Evolutionary conservation across 2,797 vertebrate species (phyloP).

Genomic region (Notolabrus celidotus): DNA sequence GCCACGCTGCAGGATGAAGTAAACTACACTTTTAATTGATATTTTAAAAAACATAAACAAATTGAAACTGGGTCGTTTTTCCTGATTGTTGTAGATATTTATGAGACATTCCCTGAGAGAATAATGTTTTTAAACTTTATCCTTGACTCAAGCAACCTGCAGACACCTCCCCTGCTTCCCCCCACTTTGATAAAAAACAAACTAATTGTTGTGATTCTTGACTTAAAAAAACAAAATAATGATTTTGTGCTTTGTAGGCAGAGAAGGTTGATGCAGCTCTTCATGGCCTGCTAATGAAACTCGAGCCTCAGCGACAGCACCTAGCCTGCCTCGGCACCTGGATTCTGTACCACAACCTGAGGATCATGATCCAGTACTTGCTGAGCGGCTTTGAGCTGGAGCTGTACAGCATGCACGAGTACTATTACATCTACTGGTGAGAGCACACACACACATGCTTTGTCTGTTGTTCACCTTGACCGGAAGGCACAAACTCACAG

Average conservation of each 20-base stretch:
- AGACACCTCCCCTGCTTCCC: too few species aligned
- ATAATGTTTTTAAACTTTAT: too few species aligned
- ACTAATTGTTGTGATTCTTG: not conserved
- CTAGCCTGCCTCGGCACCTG: slow-evolving; percentile 97
- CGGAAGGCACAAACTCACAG: not conserved
- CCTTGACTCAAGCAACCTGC: too few species aligned
- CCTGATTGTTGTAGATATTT: too few species aligned
- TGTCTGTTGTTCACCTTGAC: not conserved
- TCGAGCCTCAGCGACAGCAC: slow-evolving; percentile 97
- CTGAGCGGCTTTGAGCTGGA: slow-evolving; percentile 98
- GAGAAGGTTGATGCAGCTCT: slow-evolving; percentile 98
- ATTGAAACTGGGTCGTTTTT: too few species aligned
- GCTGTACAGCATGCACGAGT: slow-evolving; percentile 99
- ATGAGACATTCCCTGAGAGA: too few species aligned
- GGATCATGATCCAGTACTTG: slow-evolving; percentile 99
- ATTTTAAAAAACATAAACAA: too few species aligned
- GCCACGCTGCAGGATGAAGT: slow-evolving; percentile 98
- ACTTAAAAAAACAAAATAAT: not conserved
- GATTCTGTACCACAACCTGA: slow-evolving; percentile 98
- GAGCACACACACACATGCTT: slow-evolving; percentile 12
- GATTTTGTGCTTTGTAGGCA: slow-evolving; percentile 81
- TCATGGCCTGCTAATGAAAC: slow-evolving; percentile 96
- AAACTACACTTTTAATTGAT: too few species aligned
- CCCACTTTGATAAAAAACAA: not conserved
- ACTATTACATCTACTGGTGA: slow-evolving; percentile 99